Base-by-base conservation (phyloP, 2,113 vertebrate species). In the Mirza zaza region DNA sequence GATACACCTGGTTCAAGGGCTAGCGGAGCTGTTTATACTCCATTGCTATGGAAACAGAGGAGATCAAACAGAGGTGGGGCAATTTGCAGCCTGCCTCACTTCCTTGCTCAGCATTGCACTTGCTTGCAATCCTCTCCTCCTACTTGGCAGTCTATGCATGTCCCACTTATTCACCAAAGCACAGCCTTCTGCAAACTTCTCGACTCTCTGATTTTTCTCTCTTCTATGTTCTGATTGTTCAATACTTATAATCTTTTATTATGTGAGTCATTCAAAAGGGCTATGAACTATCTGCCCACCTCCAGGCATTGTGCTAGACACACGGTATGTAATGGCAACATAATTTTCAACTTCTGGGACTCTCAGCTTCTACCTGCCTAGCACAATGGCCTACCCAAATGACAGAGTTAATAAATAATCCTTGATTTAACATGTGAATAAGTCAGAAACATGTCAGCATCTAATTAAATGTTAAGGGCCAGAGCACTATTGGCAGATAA, bases 171-270 rank as follows among this genome's bases (percentile, higher is more conserved):
- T 39, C 25, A 79, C 27, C 67, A 88, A 70, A 77, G 29, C 42
- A 83, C 25, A 85, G 55, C 45, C 42, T 81, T 75, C 67, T 93
- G 63, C 20, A 91, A 48, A 57, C 21, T 76, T 34, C 32, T 68
- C 63, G 3, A 55, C 20, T 93, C 21, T 48, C 61, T 25, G 27
- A 76, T 48, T 76, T 8, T 50, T 92, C 50, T 71, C 65, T 55
- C 48, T 84, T 96, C 50, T 71, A 67, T 55, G 52, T 84, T 96
- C 55, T 93, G 36, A 67, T 42, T 76, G 39, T 15, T 86, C 21
- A 48, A 39, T 91, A 87, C 95, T 97, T 90, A 85, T 29, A 95
- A 82, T 20, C 0, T 67, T 57, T 84, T 84, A 67, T 89, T 87
- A 81, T 36, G 21, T 80, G 50, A 76, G 52, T 70, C 17, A 87